Evolutionary conservation across 1,140 invertebrate species (phyloP), one percentile per base, ranked within the genome.

Genomic region (Aphaenogaster floridana): DNA sequence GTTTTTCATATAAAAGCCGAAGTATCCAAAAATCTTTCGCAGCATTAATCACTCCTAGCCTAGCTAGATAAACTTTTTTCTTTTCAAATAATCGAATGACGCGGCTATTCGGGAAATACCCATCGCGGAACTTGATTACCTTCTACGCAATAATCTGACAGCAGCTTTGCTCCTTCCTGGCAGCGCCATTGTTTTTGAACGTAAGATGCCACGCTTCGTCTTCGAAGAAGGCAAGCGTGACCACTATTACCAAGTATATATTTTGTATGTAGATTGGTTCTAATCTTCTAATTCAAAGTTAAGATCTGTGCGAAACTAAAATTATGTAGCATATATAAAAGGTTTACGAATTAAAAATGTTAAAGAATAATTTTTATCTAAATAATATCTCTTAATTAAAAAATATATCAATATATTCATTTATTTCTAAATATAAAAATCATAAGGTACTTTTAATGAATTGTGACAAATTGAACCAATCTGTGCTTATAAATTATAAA

Each of bases 71-170:
- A 54, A 86, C 54, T 61, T 78, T 68, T 87, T 72, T 42, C 0
- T 72, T 50, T 69, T 21, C 54, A 39, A 45, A 54, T 66, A 52
- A 54, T 54, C 13, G 54, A 64, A 36, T 91, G 90, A 91, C 79
- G 90, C 69, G 5, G 36, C 9, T 85, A 3, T 63, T 85, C 42
- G 89, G 90, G 90, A 79, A 91, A 91, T 87, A 84, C 90, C 90
- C 90, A 91, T 85, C 71, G 59, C 69, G 84, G 84, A 91, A 89
- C 84, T 91, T 91, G 88, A 86, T 91, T 91, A 86, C 63, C 84
- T 89, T 84, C 84, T 91, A 50, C 90, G 90, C 74, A 87, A 89
- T 89, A 91, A 85, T 85, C 68, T 9, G 85, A 72, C 45, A 87
- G 36, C 50, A n/a, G 36, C 66, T 85, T 87, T 52, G 64, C 64